phyloP scores from a whole-genome alignment of 1,140 invertebrate species.

The Microplitis mediator region DNA sequence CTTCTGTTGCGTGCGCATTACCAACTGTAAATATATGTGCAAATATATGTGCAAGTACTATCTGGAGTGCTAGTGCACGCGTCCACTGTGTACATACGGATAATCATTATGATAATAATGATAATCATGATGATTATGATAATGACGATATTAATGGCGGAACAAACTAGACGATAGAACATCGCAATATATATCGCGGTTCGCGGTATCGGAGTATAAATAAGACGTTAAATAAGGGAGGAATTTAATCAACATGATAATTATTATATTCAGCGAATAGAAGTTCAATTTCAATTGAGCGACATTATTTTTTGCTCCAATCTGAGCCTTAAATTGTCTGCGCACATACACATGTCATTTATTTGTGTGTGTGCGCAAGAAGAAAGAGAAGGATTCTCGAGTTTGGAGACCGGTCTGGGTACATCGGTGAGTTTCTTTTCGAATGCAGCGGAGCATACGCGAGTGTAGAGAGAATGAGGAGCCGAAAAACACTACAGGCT shows the following conservation, averaged over 20 bases:
- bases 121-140: too few relatives aligned
- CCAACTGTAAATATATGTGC: neutral
- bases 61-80: neutral
- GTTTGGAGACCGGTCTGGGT: conserved; percentile 3
- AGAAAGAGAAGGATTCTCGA: neutral
- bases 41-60: neutral
- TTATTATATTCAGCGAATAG: too few relatives aligned
- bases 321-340: neutral
- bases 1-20: conserved; percentile 39
- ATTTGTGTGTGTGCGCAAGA: neutral
- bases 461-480: neutral
- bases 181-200: too few relatives aligned
- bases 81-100: neutral
- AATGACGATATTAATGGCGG: too few relatives aligned
- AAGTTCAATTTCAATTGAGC: conserved; percentile 15
- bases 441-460: neutral
- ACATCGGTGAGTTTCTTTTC: neutral
- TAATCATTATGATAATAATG: too few relatives aligned
- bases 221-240: neutral
- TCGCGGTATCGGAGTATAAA: too few relatives aligned
- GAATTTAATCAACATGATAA: neutral
- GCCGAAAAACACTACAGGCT: conserved; percentile 29
- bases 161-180: too few relatives aligned
- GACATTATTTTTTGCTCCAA: conserved; percentile 18
- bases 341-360: neutral